Conservation (phyloP, 2,888 invertebrate species). For the Rhogogaster chlorosoma region DNA sequence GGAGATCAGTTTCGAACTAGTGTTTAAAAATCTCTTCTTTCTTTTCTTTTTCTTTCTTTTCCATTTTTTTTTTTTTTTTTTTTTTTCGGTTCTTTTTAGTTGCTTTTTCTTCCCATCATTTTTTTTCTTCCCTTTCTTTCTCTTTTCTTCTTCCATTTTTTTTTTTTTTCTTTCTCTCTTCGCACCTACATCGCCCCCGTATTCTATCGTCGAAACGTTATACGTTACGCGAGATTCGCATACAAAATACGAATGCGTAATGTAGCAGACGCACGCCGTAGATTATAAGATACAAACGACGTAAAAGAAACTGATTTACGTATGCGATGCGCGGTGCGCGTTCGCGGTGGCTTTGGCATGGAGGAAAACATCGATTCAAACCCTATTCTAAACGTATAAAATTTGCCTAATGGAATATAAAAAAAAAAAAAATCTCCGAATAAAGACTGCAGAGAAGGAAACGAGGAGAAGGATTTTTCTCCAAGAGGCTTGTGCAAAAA, state of each 20-base stretch:
- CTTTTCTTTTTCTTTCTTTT: neutral
- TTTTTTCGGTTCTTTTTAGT: neutral
- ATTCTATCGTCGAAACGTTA: neutral
- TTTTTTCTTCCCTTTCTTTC: neutral
- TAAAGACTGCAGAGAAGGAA: neutral
- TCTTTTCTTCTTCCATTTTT: neutral
- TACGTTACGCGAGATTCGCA: conserved; percentile 6
- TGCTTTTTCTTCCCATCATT: neutral
- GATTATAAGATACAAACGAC: conserved; percentile 14
- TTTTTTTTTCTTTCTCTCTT: neutral
- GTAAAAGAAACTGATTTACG: neutral
- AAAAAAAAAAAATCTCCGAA: conserved; percentile 6
- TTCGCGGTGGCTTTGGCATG: neutral
- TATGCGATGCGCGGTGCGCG: neutral
- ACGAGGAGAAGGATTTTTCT: neutral
- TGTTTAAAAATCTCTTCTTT: neutral
- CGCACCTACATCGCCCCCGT: neutral
- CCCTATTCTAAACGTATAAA: conserved; percentile 1
- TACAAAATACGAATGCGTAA: conserved; percentile 10
- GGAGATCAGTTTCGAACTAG: neutral
- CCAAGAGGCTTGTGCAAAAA: neutral
- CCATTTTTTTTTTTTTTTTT: neutral
- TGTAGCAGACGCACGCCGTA: conserved; percentile 1
- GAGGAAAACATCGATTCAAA: conserved; percentile 17
- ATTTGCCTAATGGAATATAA: conserved; percentile 12